A percentile compares a stretch with the other conserved stretches of the same genome.
Conservation (phyloP, 2,797 vertebrate genomes). For the Merluccius polli region DNA sequence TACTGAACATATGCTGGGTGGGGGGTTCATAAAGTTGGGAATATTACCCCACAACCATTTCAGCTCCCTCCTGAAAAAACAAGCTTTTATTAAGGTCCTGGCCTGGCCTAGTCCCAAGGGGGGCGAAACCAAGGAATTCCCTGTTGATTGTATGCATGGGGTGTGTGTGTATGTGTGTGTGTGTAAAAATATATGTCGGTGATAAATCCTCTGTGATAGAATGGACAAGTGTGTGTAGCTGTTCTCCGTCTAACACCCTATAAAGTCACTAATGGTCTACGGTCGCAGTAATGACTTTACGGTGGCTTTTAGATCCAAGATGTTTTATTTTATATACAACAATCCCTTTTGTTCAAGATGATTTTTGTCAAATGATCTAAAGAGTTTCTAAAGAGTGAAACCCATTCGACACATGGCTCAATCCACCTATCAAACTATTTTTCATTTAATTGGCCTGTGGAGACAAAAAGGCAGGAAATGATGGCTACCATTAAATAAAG, state of each 20-base stretch:
- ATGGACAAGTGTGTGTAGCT: conserved; percentile 60
- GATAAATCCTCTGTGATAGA: conserved; percentile 70
- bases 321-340: too few relatives aligned
- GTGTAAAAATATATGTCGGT: conserved; percentile 42
- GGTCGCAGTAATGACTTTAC: neutral
- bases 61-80: conserved; percentile 70
- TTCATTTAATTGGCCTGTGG: neutral
- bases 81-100: conserved; percentile 68
- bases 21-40: conserved; percentile 26
- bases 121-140: conserved; percentile 60
- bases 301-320: neutral
- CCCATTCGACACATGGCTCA: neutral
- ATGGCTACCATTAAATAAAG: too few relatives aligned
- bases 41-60: conserved; percentile 56
- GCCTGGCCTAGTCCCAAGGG: conserved; percentile 56
- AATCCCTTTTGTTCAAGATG: neutral
- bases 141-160: conserved; percentile 58
- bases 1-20: conserved; percentile 11
- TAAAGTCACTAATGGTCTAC: conserved; percentile 49
- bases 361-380: neutral
- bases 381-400: neutral
- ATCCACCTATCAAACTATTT: neutral
- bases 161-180: conserved; percentile 21
- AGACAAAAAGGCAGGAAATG: neutral
- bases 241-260: conserved; percentile 58